These are phyloP conservation scores for Onychomys torridus DNA, from an alignment of 2,797 vertebrate species.

Conservation along the genomic window DNA sequence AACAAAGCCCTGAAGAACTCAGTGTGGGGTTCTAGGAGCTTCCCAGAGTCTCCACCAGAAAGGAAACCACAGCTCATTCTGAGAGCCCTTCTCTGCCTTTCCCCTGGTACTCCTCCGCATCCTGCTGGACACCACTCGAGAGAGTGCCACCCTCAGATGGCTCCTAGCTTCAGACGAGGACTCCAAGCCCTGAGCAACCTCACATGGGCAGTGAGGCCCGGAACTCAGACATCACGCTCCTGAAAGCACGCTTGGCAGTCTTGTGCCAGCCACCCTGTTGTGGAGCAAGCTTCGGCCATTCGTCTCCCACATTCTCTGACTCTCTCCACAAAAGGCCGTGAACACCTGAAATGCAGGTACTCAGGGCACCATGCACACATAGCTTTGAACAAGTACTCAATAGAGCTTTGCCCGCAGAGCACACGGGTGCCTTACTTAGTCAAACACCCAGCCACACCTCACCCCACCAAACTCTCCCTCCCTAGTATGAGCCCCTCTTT, in stretches of 20 bases:
- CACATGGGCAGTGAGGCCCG: not conserved
- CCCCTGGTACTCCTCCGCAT: rapidly evolving
- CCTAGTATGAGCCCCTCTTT: not conserved
- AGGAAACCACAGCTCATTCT: rapidly evolving
- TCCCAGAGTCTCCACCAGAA: rapidly evolving
- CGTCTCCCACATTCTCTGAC: rapidly evolving
- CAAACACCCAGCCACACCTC: rapidly evolving
- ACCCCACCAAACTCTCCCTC: rapidly evolving
- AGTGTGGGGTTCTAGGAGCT: rapidly evolving
- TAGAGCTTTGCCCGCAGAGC: not conserved
- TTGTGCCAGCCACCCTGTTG: rapidly evolving
- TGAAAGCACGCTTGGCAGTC: not conserved
- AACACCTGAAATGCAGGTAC: not conserved
- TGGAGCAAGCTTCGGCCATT: rapidly evolving
- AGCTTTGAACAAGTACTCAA: not conserved
- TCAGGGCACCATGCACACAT: not conserved
- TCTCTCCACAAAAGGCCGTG: not conserved
- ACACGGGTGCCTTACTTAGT: rapidly evolving
- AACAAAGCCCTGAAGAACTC: not conserved
- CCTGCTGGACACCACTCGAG: rapidly evolving
- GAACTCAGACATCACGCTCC: not conserved
- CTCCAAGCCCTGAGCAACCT: not conserved
- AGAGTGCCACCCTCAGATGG: rapidly evolving
- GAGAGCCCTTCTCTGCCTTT: not conserved
- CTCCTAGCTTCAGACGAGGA: not conserved